Percentiles rank a stretch among this genome's conserved stretches.
Conservation (phyloP, 2,888 invertebrate species). For the Melieria crassipennis region DNA sequence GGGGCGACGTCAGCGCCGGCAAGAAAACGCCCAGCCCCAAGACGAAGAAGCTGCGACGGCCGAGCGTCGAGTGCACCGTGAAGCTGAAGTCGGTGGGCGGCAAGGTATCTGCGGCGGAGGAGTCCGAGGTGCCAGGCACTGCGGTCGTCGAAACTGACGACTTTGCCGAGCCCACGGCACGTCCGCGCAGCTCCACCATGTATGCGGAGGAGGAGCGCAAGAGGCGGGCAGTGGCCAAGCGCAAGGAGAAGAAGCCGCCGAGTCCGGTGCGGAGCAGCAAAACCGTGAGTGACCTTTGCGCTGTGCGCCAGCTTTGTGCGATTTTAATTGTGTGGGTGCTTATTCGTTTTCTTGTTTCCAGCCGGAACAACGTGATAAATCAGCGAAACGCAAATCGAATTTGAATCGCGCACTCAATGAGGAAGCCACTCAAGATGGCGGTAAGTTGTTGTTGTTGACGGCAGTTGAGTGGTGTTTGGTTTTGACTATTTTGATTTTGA, state of each 20-base stretch:
- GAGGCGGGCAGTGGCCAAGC: slow-evolving; percentile 15
- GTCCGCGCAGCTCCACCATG: slow-evolving; percentile 57
- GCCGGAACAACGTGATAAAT: slow-evolving; percentile 71
- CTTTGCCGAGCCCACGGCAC: slow-evolving; percentile 27
- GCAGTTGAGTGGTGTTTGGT: too few species aligned
- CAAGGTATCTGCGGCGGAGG: slow-evolving; percentile 14
- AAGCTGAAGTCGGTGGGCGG: slow-evolving; percentile 38
- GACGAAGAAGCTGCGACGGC: slow-evolving; percentile 19
- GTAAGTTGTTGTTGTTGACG: slow-evolving; percentile 52
- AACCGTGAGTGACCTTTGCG: slow-evolving; percentile 50
- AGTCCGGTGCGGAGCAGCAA: slow-evolving; percentile 58
- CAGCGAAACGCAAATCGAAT: slow-evolving; percentile 74
- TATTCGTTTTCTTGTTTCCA: slow-evolving; percentile 38
- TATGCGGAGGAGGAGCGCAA: slow-evolving; percentile 10
- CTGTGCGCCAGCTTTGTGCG: too few species aligned
- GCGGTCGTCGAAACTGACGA: slow-evolving; percentile 26
- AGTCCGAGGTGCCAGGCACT: background rate
- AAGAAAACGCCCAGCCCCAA: slow-evolving; percentile 24
- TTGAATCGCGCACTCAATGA: slow-evolving; percentile 70
- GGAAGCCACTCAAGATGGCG: slow-evolving; percentile 64
- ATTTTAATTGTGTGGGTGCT: too few species aligned
- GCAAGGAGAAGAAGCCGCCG: slow-evolving; percentile 44
- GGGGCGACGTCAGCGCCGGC: slow-evolving; percentile 46
- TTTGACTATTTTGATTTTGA: too few species aligned
- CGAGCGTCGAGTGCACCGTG: slow-evolving; percentile 55